These are phyloP conservation scores for Oscheius myriophilus DNA, from an alignment of 2,888 invertebrate species.

Conservation along the genomic window DNA sequence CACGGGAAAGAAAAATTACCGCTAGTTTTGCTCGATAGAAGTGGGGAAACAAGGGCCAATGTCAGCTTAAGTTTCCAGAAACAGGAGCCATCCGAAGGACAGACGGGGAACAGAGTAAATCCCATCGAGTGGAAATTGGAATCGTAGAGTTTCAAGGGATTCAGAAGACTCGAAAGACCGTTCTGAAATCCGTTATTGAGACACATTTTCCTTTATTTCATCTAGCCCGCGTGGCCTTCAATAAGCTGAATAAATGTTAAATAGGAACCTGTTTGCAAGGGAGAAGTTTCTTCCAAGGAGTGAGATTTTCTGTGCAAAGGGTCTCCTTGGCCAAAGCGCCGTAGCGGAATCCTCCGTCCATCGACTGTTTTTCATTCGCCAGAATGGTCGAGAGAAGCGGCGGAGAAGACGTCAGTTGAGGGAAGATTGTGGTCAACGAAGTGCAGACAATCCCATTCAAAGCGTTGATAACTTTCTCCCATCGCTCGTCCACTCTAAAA, in stretches of 20 bases:
- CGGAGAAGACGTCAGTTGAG: constrained; percentile 85
- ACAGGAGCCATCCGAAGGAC: no score
- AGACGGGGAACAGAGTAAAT: background rate
- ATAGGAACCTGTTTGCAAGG: constrained; percentile 81
- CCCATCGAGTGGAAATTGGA: constrained; percentile 47
- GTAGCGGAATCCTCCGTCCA: constrained; percentile 74
- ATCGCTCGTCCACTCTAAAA: constrained; percentile 81
- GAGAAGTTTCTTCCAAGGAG: constrained; percentile 95
- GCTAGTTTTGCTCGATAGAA: background rate
- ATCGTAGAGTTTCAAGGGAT: constrained; percentile 79
- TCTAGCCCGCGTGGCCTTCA: no score
- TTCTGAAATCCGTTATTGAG: constrained; percentile 73
- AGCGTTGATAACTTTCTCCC: constrained; percentile 88
- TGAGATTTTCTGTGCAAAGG: constrained; percentile 97
- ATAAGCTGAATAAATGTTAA: no score
- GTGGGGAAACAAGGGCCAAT: constrained; percentile 1
- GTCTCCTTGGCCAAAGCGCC: constrained; percentile 93
- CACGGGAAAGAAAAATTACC: background rate
- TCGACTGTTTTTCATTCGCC: background rate
- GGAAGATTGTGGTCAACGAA: constrained; percentile 91
- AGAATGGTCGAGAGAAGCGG: constrained; percentile 74
- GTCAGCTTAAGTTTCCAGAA: constrained; percentile 4
- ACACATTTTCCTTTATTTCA: background rate
- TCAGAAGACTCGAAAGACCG: constrained; percentile 87
- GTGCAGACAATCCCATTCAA: constrained; percentile 94